phyloP scores from a whole-genome alignment of 2,113 vertebrate species.

The Cyanoramphus novaezelandiae region DNA sequence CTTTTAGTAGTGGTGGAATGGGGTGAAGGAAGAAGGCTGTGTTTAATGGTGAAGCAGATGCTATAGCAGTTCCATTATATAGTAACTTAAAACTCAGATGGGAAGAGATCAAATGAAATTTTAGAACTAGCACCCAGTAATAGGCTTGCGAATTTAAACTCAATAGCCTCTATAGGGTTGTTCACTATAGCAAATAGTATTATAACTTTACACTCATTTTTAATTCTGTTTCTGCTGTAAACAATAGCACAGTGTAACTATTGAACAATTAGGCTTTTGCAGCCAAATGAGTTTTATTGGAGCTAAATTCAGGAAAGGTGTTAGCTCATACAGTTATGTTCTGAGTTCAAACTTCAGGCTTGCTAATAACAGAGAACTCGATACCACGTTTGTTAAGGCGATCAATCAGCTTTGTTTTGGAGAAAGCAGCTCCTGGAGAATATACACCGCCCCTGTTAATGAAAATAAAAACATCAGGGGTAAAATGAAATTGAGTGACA shows the following conservation, averaged over 20 bases:
- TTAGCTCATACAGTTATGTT: not conserved
- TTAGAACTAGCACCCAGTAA: not conserved
- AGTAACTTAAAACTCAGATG: not conserved
- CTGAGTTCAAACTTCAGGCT: slow-evolving; percentile 73
- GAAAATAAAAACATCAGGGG: not conserved
- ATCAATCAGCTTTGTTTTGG: slow-evolving; percentile 87
- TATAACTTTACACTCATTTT: not conserved
- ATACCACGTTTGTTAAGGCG: slow-evolving; percentile 88
- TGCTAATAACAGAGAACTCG: slow-evolving; percentile 87
- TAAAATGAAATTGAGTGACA: not conserved
- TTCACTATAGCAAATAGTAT: not conserved
- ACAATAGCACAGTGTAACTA: slow-evolving; percentile 3
- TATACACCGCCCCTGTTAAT: slow-evolving; percentile 90
- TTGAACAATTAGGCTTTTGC: not conserved
- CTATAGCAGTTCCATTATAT: not conserved
- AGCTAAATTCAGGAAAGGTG: slow-evolving; percentile 19
- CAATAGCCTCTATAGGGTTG: not conserved
- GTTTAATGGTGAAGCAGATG: not conserved
- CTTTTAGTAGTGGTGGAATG: not conserved
- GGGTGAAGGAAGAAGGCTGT: not conserved
- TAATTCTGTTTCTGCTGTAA: not conserved
- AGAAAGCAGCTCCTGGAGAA: slow-evolving; percentile 90
- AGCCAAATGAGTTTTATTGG: slow-evolving; percentile 1
- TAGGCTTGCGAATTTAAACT: not conserved
- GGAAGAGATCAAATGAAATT: not conserved